phyloP scores from a whole-genome alignment of 2,113 vertebrate species.

The Trichechus manatus region DNA sequence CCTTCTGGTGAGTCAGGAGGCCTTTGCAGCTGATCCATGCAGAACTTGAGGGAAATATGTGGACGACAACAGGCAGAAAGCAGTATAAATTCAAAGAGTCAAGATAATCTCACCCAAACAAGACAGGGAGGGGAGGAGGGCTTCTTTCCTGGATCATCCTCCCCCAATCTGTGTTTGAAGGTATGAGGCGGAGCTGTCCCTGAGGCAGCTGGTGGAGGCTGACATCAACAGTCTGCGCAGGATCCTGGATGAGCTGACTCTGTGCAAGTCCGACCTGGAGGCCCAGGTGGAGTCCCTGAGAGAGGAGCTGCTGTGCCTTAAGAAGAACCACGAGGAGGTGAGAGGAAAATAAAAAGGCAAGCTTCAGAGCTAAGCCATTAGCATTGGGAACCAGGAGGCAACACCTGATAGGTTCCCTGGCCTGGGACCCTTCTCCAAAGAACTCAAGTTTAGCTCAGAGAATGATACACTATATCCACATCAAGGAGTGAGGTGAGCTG shows the following conservation, averaged over 20 bases:
- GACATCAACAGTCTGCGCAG: constrained; percentile 88
- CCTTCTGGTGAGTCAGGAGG: neutral
- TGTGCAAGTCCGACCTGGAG: constrained; percentile 88
- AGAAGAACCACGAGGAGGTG: constrained; percentile 96
- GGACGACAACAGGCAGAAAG: neutral
- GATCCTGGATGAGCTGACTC: constrained; percentile 89
- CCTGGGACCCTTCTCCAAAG: neutral
- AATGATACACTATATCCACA: rapidly evolving
- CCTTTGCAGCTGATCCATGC: neutral
- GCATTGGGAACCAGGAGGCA: neutral
- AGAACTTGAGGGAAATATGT: neutral
- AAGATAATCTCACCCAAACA: neutral
- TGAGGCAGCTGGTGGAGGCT: constrained; percentile 87
- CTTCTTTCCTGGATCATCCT: neutral
- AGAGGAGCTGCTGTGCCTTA: constrained; percentile 95
- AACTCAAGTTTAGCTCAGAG: neutral
- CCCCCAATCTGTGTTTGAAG: constrained; percentile 60
- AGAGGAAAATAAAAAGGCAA: constrained; percentile 39
- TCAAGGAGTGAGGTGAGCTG: neutral
- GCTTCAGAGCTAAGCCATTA: neutral
- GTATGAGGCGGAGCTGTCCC: constrained; percentile 83
- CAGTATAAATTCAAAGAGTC: too few relatives aligned
- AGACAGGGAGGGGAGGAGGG: neutral
- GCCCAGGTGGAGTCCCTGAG: constrained; percentile 91
- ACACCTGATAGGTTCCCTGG: neutral